phyloP scores from a whole-genome alignment of 2,797 vertebrate species.

The Etheostoma perlongum region DNA sequence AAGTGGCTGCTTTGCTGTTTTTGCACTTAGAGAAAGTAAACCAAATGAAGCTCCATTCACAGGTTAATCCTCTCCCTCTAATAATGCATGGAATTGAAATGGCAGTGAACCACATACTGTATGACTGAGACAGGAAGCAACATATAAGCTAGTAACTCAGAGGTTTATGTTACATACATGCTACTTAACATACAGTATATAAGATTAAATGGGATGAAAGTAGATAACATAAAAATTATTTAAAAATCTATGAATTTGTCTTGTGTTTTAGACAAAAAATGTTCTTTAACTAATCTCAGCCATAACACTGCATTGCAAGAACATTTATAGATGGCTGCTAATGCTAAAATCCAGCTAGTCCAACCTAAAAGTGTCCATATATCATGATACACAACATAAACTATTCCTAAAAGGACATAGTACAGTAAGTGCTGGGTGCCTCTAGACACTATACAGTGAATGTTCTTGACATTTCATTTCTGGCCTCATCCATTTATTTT shows the following conservation, averaged over 20 bases:
- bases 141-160: background rate
- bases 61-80: slow-evolving; percentile 33
- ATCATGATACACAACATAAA: background rate
- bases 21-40: slow-evolving; percentile 48
- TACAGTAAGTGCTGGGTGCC: background rate
- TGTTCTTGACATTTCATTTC: background rate
- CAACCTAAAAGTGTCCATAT: background rate
- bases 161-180: background rate
- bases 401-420: background rate
- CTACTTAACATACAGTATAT: background rate
- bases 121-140: background rate
- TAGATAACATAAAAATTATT: background rate
- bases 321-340: background rate
- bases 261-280: background rate
- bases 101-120: background rate
- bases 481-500: background rate
- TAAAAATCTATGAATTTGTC: too few relatives aligned
- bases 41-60: slow-evolving; percentile 52
- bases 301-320: background rate
- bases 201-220: background rate
- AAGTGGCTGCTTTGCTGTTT: slow-evolving; percentile 52
- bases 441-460: background rate
- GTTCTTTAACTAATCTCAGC: background rate
- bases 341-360: background rate
- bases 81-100: slow-evolving; percentile 31